Evolutionary conservation across 1,140 invertebrate species (phyloP).

Genomic region (Watersipora subatra): DNA sequence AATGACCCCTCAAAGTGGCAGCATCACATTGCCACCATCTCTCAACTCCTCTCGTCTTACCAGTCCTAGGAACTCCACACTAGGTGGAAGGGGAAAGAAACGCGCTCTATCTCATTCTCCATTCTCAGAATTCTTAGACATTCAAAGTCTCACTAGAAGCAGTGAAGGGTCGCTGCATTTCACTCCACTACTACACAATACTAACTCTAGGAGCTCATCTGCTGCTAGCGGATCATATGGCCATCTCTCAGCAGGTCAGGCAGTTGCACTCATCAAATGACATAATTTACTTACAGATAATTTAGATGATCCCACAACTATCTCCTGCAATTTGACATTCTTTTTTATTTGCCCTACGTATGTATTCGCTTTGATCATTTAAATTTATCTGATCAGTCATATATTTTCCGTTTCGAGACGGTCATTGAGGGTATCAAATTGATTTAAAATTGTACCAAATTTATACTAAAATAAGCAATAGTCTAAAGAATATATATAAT

Average conservation of each 20-base stretch:
- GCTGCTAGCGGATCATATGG: conserved; percentile 82
- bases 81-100: conserved; percentile 50
- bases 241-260: conserved; percentile 71
- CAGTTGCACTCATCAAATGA: too few species aligned
- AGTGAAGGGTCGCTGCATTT: conserved; percentile 76
- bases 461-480: too few species aligned
- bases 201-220: conserved; percentile 55
- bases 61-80: conserved; percentile 27
- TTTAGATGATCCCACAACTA: too few species aligned
- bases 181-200: conserved; percentile 58
- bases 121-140: conserved; percentile 75
- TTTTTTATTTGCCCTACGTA: too few species aligned
- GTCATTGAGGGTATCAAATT: too few species aligned
- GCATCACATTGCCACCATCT: conserved; percentile 36
- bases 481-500: too few species aligned
- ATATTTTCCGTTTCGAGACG: too few species aligned
- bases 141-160: conserved; percentile 86
- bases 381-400: too few species aligned
- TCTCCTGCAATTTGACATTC: too few species aligned
- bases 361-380: too few species aligned
- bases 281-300: too few species aligned
- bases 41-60: conserved; percentile 54
- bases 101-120: conserved; percentile 83
- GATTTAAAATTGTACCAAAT: too few species aligned
- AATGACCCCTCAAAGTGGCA: conserved; percentile 38